Percentiles rank a stretch among this genome's conserved stretches.
These are phyloP conservation scores for Drosophila tripunctata DNA, from an alignment of 2,888 invertebrate genomes.

Conservation along the genomic window DNA sequence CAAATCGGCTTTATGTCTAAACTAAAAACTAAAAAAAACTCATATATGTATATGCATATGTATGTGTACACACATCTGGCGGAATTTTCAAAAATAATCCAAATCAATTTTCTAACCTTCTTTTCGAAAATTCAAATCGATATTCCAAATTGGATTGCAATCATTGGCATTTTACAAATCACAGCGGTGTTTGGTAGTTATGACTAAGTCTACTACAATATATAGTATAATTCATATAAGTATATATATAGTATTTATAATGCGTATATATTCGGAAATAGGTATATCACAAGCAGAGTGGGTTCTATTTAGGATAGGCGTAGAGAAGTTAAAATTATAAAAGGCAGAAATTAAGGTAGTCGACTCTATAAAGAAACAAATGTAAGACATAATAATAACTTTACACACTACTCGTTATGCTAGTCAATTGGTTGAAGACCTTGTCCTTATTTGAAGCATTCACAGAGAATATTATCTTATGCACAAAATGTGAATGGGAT, in stretches of 20 bases:
- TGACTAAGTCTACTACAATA: constrained; percentile 11
- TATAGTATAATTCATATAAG: constrained; percentile 4
- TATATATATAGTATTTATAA: constrained; percentile 2
- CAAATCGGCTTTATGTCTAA: constrained; percentile 45
- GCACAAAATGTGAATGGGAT: no score
- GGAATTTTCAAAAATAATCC: constrained; percentile 26
- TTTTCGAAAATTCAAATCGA: constrained; percentile 14
- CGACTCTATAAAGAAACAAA: no score
- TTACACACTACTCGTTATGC: no score
- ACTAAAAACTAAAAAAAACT: constrained; percentile 4
- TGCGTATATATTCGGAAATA: constrained; percentile 1
- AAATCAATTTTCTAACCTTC: constrained; percentile 56
- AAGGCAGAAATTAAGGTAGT: no score
- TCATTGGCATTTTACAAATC: constrained; percentile 63
- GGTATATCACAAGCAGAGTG: constrained; percentile 12
- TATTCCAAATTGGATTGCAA: constrained; percentile 22
- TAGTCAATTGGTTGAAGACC: no score
- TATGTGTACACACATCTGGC: constrained; percentile 25
- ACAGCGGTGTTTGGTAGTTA: constrained; percentile 70
- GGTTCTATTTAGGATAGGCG: constrained; percentile 2
- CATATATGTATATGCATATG: constrained; percentile 9
- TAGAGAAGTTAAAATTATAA: neutral
- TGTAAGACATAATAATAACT: no score
- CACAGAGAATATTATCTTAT: no score
- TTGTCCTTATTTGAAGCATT: no score